Conservation (phyloP, 1,140 invertebrate species). For the Cherax quadricarinatus region DNA sequence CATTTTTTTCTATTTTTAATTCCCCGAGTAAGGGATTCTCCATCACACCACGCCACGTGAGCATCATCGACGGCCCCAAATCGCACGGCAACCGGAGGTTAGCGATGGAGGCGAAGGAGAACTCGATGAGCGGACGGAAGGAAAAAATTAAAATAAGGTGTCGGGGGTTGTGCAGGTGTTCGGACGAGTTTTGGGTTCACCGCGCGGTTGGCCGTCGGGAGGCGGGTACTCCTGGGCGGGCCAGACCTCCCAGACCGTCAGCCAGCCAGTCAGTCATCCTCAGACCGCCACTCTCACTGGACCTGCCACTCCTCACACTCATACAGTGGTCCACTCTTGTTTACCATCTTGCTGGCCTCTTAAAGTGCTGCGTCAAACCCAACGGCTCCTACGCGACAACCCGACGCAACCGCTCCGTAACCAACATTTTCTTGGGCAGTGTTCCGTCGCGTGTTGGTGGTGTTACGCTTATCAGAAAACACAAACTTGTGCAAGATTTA, state of each 20-base stretch:
- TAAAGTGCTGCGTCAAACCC: too few species aligned
- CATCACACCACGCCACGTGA: background rate
- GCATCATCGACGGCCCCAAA: background rate
- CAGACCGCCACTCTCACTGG: conserved; percentile 46
- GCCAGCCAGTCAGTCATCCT: conserved; percentile 67
- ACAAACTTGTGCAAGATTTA: background rate
- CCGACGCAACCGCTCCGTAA: too few species aligned
- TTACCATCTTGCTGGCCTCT: too few species aligned
- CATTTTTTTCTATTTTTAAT: conserved; percentile 25
- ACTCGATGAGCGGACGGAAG: conserved; percentile 5
- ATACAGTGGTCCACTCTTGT: too few species aligned
- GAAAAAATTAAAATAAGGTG: conserved; percentile 49
- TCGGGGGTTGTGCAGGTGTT: conserved; percentile 55
- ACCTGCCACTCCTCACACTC: conserved; percentile 11
- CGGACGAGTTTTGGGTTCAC: conserved; percentile 69
- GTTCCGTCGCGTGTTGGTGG: background rate
- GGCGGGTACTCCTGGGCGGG: conserved; percentile 57
- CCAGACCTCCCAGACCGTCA: conserved; percentile 43
- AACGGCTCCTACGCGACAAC: too few species aligned
- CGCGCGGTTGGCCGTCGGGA: conserved; percentile 68
- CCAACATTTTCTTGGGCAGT: too few species aligned
- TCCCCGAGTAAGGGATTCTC: background rate
- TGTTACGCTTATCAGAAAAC: background rate
- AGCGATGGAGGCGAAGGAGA: background rate
- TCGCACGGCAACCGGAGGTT: background rate